Evolutionary conservation across 1,140 invertebrate genomes (phyloP), one percentile per base, ranked within the genome.

Genomic region (Andricus grossulariae): DNA sequence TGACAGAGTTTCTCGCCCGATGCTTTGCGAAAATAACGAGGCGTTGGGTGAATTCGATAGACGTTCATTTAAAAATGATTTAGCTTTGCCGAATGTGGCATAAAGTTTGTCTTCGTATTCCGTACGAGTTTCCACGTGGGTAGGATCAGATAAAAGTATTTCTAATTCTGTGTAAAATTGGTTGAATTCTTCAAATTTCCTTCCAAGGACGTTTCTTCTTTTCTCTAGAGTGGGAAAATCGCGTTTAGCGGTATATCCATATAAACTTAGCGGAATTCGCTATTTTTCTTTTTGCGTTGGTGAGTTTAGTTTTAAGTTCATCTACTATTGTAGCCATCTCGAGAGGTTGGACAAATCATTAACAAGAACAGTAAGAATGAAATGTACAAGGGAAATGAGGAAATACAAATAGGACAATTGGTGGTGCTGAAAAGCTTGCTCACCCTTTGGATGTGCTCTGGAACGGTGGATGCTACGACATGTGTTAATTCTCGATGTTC

Each of bases 71-170:
- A n/a, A n/a, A n/a, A n/a, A n/a, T n/a, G n/a, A n/a, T n/a, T n/a
- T n/a, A n/a, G n/a, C n/a, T n/a, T n/a, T 55, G 5, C 54, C 54
- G 5, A 18, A 55, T 7, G 54, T 18, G 10, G 18, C 1, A 55
- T 55, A 52, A 52, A n/a, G 16, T 52, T 52, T 52, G 15, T 52
- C 51, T n/a, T 52, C 51, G 16, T 52, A 52, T 52, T 52, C 51
- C 1, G 51, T 52, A 16, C 51, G 51, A 1, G 16, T 5, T 6
- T 16, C 5, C 1, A 7, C n/a, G n/a, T n/a, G n/a, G n/a, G n/a
- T n/a, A n/a, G n/a, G n/a, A n/a, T n/a, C n/a, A n/a, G n/a, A n/a
- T n/a, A n/a, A n/a, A n/a, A n/a, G n/a, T n/a, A n/a, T n/a, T n/a
- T n/a, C n/a, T n/a, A n/a, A n/a, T n/a, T 0, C 3, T 25, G 55